A percentile compares a stretch with the other conserved stretches of the same genome.
These are phyloP conservation scores for Kryptopterus vitreolus DNA, from an alignment of 2,797 vertebrate genomes.

Conservation along the genomic window DNA sequence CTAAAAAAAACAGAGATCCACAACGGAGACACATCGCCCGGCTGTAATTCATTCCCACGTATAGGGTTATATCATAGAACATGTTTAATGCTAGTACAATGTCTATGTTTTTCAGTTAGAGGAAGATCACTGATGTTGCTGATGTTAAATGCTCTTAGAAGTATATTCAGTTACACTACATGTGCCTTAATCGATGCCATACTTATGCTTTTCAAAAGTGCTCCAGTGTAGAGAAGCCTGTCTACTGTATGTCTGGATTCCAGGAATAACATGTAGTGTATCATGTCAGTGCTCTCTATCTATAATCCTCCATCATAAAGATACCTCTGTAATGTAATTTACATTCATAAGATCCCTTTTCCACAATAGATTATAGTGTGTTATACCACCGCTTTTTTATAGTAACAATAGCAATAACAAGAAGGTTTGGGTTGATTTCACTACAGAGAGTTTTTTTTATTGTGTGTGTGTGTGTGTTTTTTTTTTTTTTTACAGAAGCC, in stretches of 20 bases:
- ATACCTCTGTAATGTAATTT: not conserved
- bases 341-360: not conserved
- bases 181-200: slow-evolving; percentile 2
- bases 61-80: not conserved
- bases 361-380: not conserved
- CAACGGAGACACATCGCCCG: too few species aligned
- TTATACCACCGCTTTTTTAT: too few species aligned
- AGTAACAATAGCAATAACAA: not conserved
- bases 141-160: not conserved
- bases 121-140: not conserved
- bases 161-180: not conserved
- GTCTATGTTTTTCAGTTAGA: not conserved
- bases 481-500: not conserved
- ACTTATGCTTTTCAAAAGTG: not conserved
- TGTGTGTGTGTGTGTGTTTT: not conserved
- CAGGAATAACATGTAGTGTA: not conserved
- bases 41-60: not conserved
- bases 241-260: not conserved
- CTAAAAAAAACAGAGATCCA: too few species aligned
- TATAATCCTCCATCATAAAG: not conserved
- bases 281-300: not conserved
- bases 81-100: not conserved
- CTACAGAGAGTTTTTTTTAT: not conserved
- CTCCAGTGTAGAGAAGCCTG: not conserved
- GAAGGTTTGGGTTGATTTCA: not conserved